Evolutionary conservation across 2,113 vertebrate species (phyloP).

Genomic region (Phrynosoma blainvillii): DNA sequence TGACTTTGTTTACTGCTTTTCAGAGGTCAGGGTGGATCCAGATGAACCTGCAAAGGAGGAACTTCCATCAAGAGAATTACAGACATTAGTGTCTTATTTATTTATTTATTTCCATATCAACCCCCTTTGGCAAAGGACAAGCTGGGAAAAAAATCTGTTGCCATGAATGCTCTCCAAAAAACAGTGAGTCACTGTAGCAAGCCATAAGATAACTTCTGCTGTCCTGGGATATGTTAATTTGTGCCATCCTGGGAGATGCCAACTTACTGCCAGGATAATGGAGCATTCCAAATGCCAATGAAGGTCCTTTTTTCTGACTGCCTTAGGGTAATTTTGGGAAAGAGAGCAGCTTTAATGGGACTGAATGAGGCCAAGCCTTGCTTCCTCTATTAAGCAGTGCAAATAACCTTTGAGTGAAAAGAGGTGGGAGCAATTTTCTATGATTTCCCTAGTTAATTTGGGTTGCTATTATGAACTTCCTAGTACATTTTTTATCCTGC

Average conservation of each 20-base stretch:
- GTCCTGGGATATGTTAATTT: slow-evolving; percentile 73
- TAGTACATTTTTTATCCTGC: not conserved
- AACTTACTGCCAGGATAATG: slow-evolving; percentile 66
- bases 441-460: not conserved
- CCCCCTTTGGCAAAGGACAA: slow-evolving; percentile 74
- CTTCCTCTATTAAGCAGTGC: slow-evolving; percentile 5
- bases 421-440: not conserved
- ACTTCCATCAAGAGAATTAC: slow-evolving; percentile 76
- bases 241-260: slow-evolving; percentile 64
- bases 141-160: slow-evolving; percentile 77
- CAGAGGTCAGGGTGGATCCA: slow-evolving; percentile 65
- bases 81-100: slow-evolving; percentile 76
- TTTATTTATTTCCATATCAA: slow-evolving; percentile 58
- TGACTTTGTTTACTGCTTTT: slow-evolving; percentile 67
- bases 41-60: slow-evolving; percentile 56
- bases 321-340: slow-evolving; percentile 53
- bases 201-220: slow-evolving; percentile 72
- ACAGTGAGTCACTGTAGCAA: slow-evolving; percentile 70
- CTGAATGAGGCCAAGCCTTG: slow-evolving; percentile 17
- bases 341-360: slow-evolving; percentile 36
- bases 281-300: slow-evolving; percentile 71
- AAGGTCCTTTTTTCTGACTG: slow-evolving; percentile 53
- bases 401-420: slow-evolving; percentile 54
- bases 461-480: slow-evolving; percentile 26
- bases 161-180: slow-evolving; percentile 74